Evolutionary conservation across 1,140 invertebrate species (phyloP).

Genomic region (Diabrotica virgifera): DNA sequence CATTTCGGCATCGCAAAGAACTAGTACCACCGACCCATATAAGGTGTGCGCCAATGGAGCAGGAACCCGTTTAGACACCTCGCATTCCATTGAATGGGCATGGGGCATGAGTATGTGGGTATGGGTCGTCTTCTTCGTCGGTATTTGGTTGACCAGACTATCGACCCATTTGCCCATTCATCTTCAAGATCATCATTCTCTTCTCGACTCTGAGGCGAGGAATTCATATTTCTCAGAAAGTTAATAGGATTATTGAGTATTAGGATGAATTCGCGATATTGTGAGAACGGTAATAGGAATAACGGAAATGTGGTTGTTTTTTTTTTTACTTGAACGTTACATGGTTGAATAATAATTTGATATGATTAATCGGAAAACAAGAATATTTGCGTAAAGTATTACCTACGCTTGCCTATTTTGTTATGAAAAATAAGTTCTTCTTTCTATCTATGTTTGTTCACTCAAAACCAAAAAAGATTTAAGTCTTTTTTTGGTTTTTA

Average conservation of each 20-base stretch:
- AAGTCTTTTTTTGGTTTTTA: no score
- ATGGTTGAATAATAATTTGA: no score
- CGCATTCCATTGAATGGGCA: conserved; percentile 14
- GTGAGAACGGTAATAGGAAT: not conserved
- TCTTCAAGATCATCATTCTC: conserved; percentile 3
- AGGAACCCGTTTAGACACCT: conserved; percentile 12
- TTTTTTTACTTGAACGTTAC: no score
- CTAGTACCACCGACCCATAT: not conserved
- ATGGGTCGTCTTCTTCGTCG: conserved; percentile 3
- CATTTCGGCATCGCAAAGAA: no score
- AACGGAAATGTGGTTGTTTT: not conserved
- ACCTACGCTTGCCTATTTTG: no score
- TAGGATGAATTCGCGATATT: not conserved
- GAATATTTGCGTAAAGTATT: no score
- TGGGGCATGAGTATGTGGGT: not conserved
- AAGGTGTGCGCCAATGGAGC: conserved; percentile 7
- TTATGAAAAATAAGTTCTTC: no score
- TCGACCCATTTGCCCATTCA: conserved; percentile 12
- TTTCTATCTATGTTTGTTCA: no score
- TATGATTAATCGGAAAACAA: no score
- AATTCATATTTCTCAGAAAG: conserved; percentile 10
- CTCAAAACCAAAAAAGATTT: no score
- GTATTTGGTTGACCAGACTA: conserved; percentile 14
- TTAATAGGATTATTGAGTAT: not conserved
- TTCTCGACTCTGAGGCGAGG: conserved; percentile 3